Base-by-base conservation (phyloP, 2,113 vertebrate species). In the Poeciliopsis occidentalis region DNA sequence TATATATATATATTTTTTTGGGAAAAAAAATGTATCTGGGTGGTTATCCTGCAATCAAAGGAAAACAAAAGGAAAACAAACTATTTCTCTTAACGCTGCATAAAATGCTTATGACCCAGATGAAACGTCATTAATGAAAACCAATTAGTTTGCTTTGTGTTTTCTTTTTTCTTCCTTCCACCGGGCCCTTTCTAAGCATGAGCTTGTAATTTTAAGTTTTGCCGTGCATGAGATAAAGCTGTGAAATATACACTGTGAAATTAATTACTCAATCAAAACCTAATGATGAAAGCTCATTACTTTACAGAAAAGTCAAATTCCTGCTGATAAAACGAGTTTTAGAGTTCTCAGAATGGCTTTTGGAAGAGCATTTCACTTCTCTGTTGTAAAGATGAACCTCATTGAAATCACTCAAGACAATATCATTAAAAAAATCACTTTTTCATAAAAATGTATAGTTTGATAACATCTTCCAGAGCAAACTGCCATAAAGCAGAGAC, bases 221-320 rank as follows among this genome's bases (percentile, higher is more conserved):
- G 80, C 84, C 39, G 81, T 80, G 85, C 87, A 85, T 90, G 87
- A 83, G 87, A 91, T 92, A 80, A 87, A 91, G 82, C 87, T 92
- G 91, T 91, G 88, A 91, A 67, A 81, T 73, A 65, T 68, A 67
- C 65, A 84, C 72, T 64, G 73, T 74, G 79, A 79, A 89, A 92
- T 92, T 67, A 90, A 91, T 90, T 90, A 91, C 76, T 87, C 85
- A 79, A 78, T 91, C 79, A 88, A 87, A 88, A 75, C 44, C 79
- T 84, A 73, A 91, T 88, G 86, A 89, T 89, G 66, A 65, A 83
- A 90, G 61, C 82, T 88, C 80, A 88, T 91, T 91, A 76, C 82
- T 86, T 85, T 78, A 29, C 80, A 47, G 83, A 37, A 91, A 87
- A 86, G 67, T 61, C 64, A 82, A 85, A 81, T 75, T 72, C 63